Conservation (phyloP, 30 jellyfish, hydroid and myxozoan species). For the Euphysa ruthae region DNA sequence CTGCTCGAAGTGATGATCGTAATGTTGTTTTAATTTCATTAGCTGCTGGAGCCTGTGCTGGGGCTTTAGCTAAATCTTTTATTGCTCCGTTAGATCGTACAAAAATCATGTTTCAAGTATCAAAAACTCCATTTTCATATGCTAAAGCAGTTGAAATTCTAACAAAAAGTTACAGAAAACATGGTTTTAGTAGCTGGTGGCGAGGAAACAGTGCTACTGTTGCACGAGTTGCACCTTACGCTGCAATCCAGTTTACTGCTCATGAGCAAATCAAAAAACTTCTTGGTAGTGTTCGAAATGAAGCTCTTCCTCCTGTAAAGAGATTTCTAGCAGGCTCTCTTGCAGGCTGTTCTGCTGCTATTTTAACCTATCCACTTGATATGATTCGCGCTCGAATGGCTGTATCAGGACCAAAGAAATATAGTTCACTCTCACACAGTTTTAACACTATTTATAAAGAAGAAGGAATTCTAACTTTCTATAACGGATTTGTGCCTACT, state of each 20-base stretch:
- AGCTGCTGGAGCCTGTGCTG: slow-evolving; percentile 87
- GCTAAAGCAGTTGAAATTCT: slow-evolving; percentile 50
- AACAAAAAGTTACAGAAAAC: slow-evolving; percentile 29
- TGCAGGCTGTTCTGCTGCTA: slow-evolving; percentile 71
- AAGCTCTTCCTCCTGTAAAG: slow-evolving; percentile 64
- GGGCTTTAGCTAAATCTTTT: slow-evolving; percentile 83
- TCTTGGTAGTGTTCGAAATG: slow-evolving; percentile 30
- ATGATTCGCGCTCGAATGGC: slow-evolving; percentile 96
- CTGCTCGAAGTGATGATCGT: too few relatives aligned
- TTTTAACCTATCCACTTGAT: slow-evolving; percentile 82
- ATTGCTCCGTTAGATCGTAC: slow-evolving; percentile 93
- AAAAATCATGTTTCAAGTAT: slow-evolving; percentile 71
- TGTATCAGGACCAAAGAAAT: slow-evolving; percentile 48
- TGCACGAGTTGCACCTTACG: slow-evolving; percentile 95
- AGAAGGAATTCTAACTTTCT: slow-evolving; percentile 80
- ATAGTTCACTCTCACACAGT: slow-evolving; percentile 56
- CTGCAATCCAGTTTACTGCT: slow-evolving; percentile 81
- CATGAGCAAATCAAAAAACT: slow-evolving; percentile 76
- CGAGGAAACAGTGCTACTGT: slow-evolving; percentile 93
- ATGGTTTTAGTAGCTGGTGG: slow-evolving; percentile 92
- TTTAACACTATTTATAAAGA: slow-evolving; percentile 44
- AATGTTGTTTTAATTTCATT: slow-evolving; percentile 38
- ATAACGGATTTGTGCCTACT: slow-evolving; percentile 76
- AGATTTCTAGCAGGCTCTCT: slow-evolving; percentile 81
- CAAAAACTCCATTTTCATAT: slow-evolving; percentile 11